A percentile compares a stretch with the other conserved stretches of the same genome.
Evolutionary conservation across 2,797 vertebrate species (phyloP).

Genomic region (Lates japonicus): DNA sequence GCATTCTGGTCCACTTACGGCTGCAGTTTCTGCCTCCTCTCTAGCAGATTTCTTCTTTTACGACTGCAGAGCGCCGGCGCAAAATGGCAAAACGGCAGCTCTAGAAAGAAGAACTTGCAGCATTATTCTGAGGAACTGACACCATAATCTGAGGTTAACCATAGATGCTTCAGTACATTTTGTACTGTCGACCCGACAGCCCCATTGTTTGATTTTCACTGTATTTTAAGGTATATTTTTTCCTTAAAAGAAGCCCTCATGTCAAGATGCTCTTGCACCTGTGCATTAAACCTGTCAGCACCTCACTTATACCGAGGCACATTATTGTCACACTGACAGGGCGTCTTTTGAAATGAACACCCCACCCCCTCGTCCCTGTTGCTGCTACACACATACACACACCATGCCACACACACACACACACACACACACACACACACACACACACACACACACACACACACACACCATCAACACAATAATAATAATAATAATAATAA

Average conservation of each 20-base stretch:
- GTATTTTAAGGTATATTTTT: no score
- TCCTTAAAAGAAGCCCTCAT: neutral
- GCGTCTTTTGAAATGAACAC: slow-evolving; percentile 24
- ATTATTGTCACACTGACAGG: slow-evolving; percentile 28
- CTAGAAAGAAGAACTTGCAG: slow-evolving; percentile 71
- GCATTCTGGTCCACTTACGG: neutral
- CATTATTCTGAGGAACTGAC: slow-evolving; percentile 66
- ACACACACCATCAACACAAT: no score
- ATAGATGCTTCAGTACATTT: slow-evolving; percentile 14
- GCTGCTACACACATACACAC: no score
- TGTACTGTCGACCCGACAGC: neutral
- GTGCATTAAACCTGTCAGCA: slow-evolving; percentile 35
- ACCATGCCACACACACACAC: no score
- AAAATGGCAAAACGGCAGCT: slow-evolving; percentile 59
- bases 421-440: no score
- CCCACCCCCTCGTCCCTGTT: neutral
- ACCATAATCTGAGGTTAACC: slow-evolving; percentile 14
- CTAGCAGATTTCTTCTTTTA: slow-evolving; percentile 12
- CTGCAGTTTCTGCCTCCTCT: neutral
- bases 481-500: no score
- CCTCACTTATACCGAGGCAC: neutral
- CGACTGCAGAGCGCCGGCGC: neutral
- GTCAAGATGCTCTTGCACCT: slow-evolving; percentile 44
- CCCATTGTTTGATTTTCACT: neutral
- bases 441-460: no score